Evolutionary conservation across 1,140 invertebrate genomes (phyloP).

Genomic region (Drosophila pseudoananassae): DNA sequence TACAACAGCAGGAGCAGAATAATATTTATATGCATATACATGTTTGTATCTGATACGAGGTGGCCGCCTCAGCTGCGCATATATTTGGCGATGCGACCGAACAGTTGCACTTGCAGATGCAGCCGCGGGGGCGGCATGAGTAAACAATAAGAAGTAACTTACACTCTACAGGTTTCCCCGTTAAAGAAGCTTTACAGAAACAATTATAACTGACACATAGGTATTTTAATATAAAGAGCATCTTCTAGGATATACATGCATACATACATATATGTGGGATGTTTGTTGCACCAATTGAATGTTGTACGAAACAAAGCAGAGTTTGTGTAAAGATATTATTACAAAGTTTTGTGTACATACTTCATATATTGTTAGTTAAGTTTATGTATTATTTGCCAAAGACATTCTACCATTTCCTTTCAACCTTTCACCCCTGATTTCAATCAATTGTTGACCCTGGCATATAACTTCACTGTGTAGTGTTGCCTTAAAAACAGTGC

Average conservation of each 20-base stretch:
- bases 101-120: slow-evolving; percentile 17
- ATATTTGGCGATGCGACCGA: slow-evolving; percentile 33
- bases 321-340: not conserved
- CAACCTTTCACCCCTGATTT: slow-evolving; percentile 17
- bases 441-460: slow-evolving; percentile 39
- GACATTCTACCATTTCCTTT: slow-evolving; percentile 52
- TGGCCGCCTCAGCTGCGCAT: slow-evolving; percentile 64
- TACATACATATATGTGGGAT: not conserved
- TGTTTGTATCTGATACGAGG: slow-evolving; percentile 51
- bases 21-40: slow-evolving; percentile 61
- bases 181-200: slow-evolving; percentile 66
- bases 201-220: not conserved
- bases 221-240: not conserved
- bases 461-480: slow-evolving; percentile 84
- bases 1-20: slow-evolving; percentile 41
- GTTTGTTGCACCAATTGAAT: slow-evolving; percentile 22
- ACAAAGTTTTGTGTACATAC: slow-evolving; percentile 1
- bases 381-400: slow-evolving; percentile 53
- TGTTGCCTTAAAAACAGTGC: slow-evolving; percentile 84
- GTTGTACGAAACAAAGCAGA: slow-evolving; percentile 16
- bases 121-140: slow-evolving; percentile 22
- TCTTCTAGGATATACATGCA: not conserved
- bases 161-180: slow-evolving; percentile 77
- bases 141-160: slow-evolving; percentile 69
- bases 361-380: slow-evolving; percentile 31